phyloP scores from a whole-genome alignment of 1,140 invertebrate genomes.

The Brachionus manjavacas region DNA sequence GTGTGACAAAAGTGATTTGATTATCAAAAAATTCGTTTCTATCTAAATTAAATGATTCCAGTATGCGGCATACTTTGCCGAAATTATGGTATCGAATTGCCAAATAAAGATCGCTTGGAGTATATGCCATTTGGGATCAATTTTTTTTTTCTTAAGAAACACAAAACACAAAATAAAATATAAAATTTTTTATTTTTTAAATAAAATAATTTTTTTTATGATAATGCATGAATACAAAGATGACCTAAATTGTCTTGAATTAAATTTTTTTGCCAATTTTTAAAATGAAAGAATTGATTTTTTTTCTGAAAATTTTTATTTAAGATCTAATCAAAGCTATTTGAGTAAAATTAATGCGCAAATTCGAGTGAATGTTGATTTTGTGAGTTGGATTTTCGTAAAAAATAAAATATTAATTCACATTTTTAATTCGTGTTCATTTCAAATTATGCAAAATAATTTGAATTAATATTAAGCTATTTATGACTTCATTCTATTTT shows the following conservation, averaged over 20 bases:
- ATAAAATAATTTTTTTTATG: background rate
- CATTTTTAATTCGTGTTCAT: conserved; percentile 28
- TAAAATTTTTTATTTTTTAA: background rate
- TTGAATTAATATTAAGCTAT: background rate
- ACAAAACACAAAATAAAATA: background rate
- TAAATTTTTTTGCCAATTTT: background rate
- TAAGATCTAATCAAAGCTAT: background rate
- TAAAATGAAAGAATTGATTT: background rate
- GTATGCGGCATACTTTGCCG: background rate
- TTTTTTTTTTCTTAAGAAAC: background rate
- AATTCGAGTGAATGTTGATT: background rate
- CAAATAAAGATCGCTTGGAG: conserved; percentile 14
- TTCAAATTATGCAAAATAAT: conserved; percentile 8
- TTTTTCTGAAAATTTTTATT: background rate
- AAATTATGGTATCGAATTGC: conserved; percentile 1
- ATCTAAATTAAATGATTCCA: background rate
- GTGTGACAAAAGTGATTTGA: conserved; percentile 14
- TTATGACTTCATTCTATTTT: background rate
- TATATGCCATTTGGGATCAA: background rate
- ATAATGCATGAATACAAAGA: background rate
- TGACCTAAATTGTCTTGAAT: background rate
- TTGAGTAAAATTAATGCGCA: background rate
- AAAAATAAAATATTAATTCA: conserved; percentile 1
- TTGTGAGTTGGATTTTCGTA: conserved; percentile 13
- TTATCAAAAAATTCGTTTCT: conserved; percentile 32